Evolutionary conservation across 2,888 invertebrate species (phyloP).

Genomic region (Abrostola triplasia): DNA sequence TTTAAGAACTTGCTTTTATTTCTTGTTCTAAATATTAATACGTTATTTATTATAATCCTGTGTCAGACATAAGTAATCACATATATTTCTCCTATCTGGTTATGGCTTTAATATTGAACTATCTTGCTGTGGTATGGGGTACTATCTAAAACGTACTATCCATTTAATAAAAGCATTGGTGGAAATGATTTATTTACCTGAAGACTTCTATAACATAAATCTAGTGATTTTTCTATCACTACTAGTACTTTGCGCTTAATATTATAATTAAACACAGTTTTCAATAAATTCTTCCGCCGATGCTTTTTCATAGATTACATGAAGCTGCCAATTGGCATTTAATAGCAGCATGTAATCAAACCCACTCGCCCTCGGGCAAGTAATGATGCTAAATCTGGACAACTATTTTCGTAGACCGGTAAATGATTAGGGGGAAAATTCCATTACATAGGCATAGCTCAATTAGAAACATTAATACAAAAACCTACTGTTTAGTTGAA

Average conservation of each 20-base stretch:
- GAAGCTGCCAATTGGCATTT: constrained; percentile 2
- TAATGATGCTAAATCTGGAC: constrained; percentile 17
- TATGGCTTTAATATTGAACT: constrained; percentile 49
- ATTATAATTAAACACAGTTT: not conserved
- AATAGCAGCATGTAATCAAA: constrained; percentile 16
- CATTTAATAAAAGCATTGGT: constrained; percentile 13
- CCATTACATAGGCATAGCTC: too few species aligned
- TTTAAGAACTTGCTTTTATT: not conserved
- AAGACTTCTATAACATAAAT: too few species aligned
- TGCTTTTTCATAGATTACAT: constrained; percentile 14
- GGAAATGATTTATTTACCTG: not conserved
- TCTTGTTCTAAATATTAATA: not conserved
- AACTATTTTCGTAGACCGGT: not conserved
- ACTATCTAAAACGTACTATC: constrained; percentile 17
- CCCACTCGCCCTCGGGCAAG: constrained; percentile 6
- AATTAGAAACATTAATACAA: not conserved
- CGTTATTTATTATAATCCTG: constrained; percentile 6
- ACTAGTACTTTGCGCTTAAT: too few species aligned
- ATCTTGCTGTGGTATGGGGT: constrained; percentile 48
- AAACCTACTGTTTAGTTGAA: not conserved
- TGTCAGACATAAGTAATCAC: constrained; percentile 22
- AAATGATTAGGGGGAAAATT: constrained; percentile 9
- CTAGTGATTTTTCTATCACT: too few species aligned
- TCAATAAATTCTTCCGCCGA: constrained; percentile 12
- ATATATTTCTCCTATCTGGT: constrained; percentile 34